Evolutionary conservation across 2,888 invertebrate species (phyloP).

Genomic region (Thalpophila matura): DNA sequence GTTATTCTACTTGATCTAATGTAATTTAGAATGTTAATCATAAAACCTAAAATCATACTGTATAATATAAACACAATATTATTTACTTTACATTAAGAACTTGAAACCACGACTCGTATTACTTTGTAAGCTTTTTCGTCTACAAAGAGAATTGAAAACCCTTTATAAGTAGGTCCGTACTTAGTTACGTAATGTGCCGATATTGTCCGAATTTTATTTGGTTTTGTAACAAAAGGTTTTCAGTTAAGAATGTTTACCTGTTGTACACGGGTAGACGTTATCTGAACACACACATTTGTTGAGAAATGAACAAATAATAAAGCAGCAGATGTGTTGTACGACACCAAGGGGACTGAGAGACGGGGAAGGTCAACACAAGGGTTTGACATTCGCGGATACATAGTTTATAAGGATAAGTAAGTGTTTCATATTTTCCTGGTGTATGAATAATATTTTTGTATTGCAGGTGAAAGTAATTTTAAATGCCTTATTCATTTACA

Average conservation of each 20-base stretch:
- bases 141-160: constrained; percentile 32
- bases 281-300: constrained; percentile 10
- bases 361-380: constrained; percentile 17
- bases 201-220: constrained; percentile 26
- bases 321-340: constrained; percentile 41
- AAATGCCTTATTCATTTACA: too few species aligned
- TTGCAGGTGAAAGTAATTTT: too few species aligned
- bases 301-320: constrained; percentile 53
- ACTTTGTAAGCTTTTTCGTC: neutral
- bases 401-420: constrained; percentile 10
- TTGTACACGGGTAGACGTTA: constrained; percentile 27
- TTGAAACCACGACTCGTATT: constrained; percentile 2
- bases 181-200: constrained; percentile 27
- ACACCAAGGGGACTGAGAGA: constrained; percentile 5
- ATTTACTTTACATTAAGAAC: neutral
- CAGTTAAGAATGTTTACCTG: constrained; percentile 26
- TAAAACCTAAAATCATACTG: neutral
- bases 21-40: neutral
- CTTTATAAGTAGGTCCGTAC: constrained; percentile 24
- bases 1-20: neutral
- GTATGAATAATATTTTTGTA: neutral
- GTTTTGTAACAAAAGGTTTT: constrained; percentile 41
- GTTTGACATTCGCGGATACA: constrained; percentile 1
- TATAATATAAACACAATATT: neutral
- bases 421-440: neutral